Conservation (phyloP, 2,113 vertebrate species). For the Ibidorhyncha struthersii region DNA sequence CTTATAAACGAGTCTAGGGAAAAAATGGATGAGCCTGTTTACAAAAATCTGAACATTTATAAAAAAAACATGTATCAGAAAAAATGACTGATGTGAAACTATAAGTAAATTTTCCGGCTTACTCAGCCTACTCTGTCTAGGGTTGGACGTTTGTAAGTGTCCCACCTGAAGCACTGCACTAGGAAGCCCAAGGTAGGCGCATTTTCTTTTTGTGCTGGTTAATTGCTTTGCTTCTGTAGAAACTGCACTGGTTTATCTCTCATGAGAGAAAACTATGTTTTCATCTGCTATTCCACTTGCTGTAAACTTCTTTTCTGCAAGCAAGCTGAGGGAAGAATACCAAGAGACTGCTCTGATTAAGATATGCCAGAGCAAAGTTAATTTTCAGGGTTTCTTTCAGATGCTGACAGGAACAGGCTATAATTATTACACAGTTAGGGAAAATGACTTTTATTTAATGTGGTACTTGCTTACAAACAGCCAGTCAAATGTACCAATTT, state of each 20-base stretch:
- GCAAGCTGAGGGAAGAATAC: background rate
- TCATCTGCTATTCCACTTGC: background rate
- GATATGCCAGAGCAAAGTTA: background rate
- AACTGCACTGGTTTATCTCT: background rate
- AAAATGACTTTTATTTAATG: background rate
- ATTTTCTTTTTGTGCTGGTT: background rate
- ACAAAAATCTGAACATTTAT: background rate
- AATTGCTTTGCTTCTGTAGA: background rate
- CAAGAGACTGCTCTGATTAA: background rate
- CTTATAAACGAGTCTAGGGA: background rate
- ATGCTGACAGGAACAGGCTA: background rate
- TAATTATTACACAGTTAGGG: background rate
- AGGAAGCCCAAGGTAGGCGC: background rate
- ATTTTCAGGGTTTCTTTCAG: background rate
- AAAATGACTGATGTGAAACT: background rate
- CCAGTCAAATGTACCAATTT: background rate
- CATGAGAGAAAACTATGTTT: background rate
- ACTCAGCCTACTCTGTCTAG: background rate
- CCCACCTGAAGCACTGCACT: background rate
- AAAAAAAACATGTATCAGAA: background rate
- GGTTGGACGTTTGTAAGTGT: fast-evolving
- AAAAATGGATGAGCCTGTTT: background rate
- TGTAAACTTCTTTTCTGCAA: background rate
- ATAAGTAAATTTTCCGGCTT: background rate
- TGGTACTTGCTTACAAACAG: background rate